Evolutionary conservation across 2,888 invertebrate species (phyloP), one percentile per base, ranked within the genome.

Genomic region (Tricholauxania praeusta): DNA sequence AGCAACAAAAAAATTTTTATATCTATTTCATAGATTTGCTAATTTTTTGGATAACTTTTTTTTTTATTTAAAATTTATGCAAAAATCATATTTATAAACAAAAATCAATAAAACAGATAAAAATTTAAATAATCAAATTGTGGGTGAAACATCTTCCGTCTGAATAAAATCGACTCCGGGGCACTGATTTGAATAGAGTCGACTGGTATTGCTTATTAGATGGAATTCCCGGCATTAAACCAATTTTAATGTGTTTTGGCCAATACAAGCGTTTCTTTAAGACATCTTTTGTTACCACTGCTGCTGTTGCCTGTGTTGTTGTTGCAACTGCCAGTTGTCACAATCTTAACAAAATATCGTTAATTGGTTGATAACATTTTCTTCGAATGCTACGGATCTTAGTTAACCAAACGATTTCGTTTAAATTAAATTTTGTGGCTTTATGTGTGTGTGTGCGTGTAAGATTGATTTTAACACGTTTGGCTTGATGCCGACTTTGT

Each of bases 281-380:
- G 14, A 15, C 3, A 17, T 28, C 51, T 12, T 19, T 22, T 60
- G 51, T 28, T 69, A 59, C 14, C 28, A 28, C 8, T 12, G 19
- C 28, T 28, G 7, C 10, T 1, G 39, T 10, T 39, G 7, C 10
- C 10, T 51, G 51, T 51, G 28, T 12, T 14, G 62, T 72, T 76
- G 63, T 75, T 75, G 68, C 70, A 71, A 71, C 74, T 78, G 71
- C 53, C 74, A 67, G 73, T 72, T 75, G 76, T 76, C 76, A 76
- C 66, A 73, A 71, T 72, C 67, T 59, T 64, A 77, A 77, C 73
- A 78, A 75, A 76, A 72, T 75, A 74, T 74, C 75, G 73, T 77
- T 77, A 78, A 78, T 77, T 78, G 75, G 73, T 39, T 69, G 73
- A 74, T 71, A 76, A 74, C 67, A 75, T 75, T 75, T 76, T 74